Percentiles rank a stretch among this genome's conserved stretches.
These are phyloP conservation scores for Scalopus aquaticus DNA, from an alignment of 2,113 vertebrate species.

Conservation along the genomic window DNA sequence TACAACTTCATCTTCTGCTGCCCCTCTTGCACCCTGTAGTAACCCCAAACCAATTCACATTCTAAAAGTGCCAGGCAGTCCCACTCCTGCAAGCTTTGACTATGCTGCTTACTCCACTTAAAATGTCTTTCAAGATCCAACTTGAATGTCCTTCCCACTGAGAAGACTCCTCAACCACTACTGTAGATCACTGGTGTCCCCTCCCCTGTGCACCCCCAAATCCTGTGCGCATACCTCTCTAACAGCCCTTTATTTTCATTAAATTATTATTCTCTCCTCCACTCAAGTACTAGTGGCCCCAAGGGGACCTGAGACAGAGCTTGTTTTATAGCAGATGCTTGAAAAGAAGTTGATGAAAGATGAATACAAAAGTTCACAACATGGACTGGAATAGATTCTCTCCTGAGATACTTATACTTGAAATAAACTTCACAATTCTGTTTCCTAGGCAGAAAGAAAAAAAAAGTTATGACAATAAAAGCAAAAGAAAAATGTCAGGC, in stretches of 20 bases:
- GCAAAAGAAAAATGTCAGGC: background rate
- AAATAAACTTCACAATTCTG: background rate
- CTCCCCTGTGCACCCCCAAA: background rate
- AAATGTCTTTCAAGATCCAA: background rate
- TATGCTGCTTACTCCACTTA: background rate
- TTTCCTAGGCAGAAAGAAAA: background rate
- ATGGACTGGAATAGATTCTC: background rate
- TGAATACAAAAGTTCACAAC: background rate
- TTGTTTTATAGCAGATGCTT: background rate
- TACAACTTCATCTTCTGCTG: background rate
- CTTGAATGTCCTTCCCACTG: too few relatives aligned
- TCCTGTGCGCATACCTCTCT: background rate
- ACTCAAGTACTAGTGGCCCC: background rate
- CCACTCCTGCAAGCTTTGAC: background rate
- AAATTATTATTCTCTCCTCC: background rate
- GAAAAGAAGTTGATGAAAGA: background rate
- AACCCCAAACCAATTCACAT: background rate
- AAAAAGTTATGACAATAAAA: background rate
- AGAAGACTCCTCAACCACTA: background rate
- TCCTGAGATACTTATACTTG: background rate
- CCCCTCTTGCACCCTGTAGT: background rate
- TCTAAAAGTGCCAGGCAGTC: background rate
- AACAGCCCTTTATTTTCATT: background rate
- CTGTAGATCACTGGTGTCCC: background rate
- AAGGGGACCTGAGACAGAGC: background rate